These are phyloP conservation scores for Drosophila navojoa DNA, from an alignment of 1,140 invertebrate genomes.

Conservation along the genomic window DNA sequence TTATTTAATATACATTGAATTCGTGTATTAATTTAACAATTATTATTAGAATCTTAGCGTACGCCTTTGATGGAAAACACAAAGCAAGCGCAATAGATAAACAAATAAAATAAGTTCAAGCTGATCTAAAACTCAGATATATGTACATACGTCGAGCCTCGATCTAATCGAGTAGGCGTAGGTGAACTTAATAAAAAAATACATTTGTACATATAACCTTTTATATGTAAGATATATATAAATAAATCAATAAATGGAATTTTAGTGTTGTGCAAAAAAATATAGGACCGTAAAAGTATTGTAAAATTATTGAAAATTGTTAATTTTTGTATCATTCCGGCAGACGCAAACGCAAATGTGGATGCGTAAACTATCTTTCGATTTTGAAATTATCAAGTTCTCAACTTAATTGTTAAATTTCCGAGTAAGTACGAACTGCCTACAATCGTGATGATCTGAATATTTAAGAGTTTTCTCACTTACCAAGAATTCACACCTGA, in stretches of 20 bases:
- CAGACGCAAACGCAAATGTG: not conserved
- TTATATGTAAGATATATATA: not conserved
- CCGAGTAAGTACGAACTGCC: slow-evolving; percentile 7
- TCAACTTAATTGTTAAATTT: not conserved
- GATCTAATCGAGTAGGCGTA: not conserved
- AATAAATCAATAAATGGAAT: not conserved
- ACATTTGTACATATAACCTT: not conserved
- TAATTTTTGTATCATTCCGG: slow-evolving; percentile 10
- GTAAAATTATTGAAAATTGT: slow-evolving; percentile 9
- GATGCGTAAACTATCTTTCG: not conserved
- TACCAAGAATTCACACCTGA: too few species aligned
- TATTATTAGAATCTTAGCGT: too few species aligned
- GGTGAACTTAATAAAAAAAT: not conserved
- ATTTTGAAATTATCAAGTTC: slow-evolving; percentile 23
- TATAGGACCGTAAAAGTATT: not conserved
- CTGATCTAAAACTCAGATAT: too few species aligned
- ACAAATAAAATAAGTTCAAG: too few species aligned
- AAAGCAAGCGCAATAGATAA: too few species aligned
- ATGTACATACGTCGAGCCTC: not conserved
- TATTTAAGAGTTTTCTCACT: too few species aligned
- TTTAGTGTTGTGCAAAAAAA: slow-evolving; percentile 11
- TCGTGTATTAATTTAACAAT: too few species aligned
- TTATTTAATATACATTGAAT: too few species aligned
- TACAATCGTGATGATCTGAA: too few species aligned
- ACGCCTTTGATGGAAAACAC: too few species aligned